Conservation (phyloP, 2,797 vertebrate genomes). For the Dallia pectoralis region DNA sequence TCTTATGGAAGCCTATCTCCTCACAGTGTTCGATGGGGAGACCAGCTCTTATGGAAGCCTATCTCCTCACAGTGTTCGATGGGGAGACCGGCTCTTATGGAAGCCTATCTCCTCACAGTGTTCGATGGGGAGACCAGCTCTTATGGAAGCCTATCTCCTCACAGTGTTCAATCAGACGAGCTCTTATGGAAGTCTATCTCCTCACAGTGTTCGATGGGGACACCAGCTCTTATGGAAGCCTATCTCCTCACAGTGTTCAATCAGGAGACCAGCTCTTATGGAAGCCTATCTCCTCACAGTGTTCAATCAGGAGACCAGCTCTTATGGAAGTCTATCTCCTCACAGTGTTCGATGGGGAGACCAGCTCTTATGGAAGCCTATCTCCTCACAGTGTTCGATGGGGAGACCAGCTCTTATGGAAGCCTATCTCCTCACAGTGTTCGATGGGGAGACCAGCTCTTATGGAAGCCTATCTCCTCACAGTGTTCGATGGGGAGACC, state of each 20-base stretch:
- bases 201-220: slow-evolving; percentile 20
- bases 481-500: slow-evolving; percentile 17
- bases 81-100: slow-evolving; percentile 9
- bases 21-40: slow-evolving; percentile 15
- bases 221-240: slow-evolving; percentile 10
- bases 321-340: slow-evolving; percentile 6
- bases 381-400: slow-evolving; percentile 13
- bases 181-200: too few relatives aligned
- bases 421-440: slow-evolving; percentile 1
- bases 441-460: slow-evolving; percentile 13
- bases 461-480: background rate
- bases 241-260: slow-evolving; percentile 10
- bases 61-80: slow-evolving; percentile 15
- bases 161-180: slow-evolving; percentile 33
- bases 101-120: slow-evolving; percentile 1
- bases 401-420: slow-evolving; percentile 13
- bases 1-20: slow-evolving; percentile 7
- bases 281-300: background rate
- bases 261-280: slow-evolving; percentile 5
- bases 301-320: slow-evolving; percentile 12
- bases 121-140: slow-evolving; percentile 16
- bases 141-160: background rate
- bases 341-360: slow-evolving; percentile 15
- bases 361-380: slow-evolving; percentile 12
- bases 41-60: slow-evolving; percentile 11